Percentiles rank a stretch among this genome's conserved stretches.
phyloP scores from a whole-genome alignment of 2,888 invertebrate species.

The Hymenopus coronatus region DNA sequence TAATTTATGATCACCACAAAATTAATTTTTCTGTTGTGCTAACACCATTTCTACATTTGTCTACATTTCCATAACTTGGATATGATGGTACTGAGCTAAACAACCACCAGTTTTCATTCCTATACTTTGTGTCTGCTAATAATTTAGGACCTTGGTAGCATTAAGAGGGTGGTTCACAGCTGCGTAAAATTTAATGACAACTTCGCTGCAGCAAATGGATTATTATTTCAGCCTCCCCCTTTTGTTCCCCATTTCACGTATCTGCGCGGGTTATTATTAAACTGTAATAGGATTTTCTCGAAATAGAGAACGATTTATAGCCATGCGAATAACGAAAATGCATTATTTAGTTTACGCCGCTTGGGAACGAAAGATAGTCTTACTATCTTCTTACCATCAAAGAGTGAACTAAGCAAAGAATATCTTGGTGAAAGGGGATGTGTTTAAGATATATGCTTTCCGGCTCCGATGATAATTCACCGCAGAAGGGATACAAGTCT shows the following conservation, averaged over 20 bases:
- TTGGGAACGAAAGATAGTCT: background rate
- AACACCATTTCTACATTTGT: background rate
- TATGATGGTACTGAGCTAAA: background rate
- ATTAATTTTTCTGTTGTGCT: background rate
- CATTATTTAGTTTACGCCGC: background rate
- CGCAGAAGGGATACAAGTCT: no score
- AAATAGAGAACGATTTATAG: background rate
- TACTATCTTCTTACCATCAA: background rate
- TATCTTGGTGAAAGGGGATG: no score
- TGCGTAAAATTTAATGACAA: background rate
- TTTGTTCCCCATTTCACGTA: background rate
- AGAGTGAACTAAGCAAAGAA: background rate
- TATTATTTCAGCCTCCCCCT: background rate
- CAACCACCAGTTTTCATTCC: background rate
- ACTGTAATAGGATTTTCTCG: background rate
- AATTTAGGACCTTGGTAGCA: background rate
- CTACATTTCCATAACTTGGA: background rate
- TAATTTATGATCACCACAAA: background rate
- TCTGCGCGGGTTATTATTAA: background rate
- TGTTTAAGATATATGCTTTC: no score
- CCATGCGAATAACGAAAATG: background rate
- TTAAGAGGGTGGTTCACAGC: background rate
- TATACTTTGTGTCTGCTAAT: background rate
- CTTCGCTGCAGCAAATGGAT: background rate
- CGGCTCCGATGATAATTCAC: no score